phyloP scores from a whole-genome alignment of 2,797 vertebrate species.

The Rousettus madagascariensis region DNA sequence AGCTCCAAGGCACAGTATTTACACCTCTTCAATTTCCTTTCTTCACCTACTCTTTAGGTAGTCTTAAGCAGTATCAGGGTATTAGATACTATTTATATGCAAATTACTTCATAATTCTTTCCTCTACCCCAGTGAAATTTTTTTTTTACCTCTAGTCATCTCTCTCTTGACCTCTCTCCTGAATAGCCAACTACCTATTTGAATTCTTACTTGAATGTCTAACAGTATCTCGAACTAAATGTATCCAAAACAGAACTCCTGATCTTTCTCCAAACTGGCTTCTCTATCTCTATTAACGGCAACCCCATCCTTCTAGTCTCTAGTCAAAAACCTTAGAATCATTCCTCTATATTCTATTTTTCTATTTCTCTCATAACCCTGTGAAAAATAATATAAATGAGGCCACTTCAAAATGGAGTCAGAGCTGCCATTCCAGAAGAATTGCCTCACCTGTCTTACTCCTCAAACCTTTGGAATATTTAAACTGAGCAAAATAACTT shows the following conservation, averaged over 20 bases:
- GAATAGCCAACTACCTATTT: neutral
- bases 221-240: neutral
- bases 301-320: neutral
- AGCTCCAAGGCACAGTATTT: neutral
- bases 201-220: neutral
- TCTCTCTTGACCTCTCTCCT: neutral
- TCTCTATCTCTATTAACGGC: neutral
- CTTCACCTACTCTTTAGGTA: neutral
- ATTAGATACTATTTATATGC: neutral
- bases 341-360: neutral
- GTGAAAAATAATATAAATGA: neutral
- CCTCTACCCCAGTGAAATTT: neutral
- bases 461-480: neutral
- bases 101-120: neutral
- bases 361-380: conserved; percentile 7
- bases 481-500: neutral
- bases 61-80: neutral
- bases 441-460: neutral
- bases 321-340: neutral
- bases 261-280: neutral
- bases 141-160: neutral
- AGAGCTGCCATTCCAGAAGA: too few species aligned
- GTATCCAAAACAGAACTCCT: neutral
- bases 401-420: neutral
- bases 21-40: neutral